Evolutionary conservation across 2,113 vertebrate genomes (phyloP).

Genomic region (Saccopteryx bilineata): DNA sequence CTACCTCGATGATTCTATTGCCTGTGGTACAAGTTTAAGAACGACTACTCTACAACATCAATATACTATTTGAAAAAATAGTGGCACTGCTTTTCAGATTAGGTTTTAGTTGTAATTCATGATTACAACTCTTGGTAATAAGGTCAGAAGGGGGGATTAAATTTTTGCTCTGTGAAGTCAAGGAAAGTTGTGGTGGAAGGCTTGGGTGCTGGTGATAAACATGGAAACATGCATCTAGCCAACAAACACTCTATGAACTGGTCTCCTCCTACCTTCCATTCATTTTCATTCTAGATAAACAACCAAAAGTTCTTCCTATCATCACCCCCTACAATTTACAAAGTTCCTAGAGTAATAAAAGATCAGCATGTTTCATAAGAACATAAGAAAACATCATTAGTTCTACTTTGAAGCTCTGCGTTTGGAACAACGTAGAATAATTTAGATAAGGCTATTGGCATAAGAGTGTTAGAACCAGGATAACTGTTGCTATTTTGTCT

Average conservation of each 20-base stretch:
- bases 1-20: neutral
- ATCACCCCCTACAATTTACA: neutral
- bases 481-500: neutral
- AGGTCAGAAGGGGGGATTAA: neutral
- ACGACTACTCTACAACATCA: neutral
- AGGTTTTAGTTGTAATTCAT: neutral
- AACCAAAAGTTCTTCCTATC: neutral
- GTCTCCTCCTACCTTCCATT: neutral
- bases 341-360: neutral
- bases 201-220: neutral
- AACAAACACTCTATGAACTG: neutral
- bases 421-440: neutral
- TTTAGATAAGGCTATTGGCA: neutral
- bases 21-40: neutral
- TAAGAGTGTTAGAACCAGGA: neutral
- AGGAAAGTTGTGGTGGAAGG: neutral
- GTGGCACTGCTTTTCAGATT: neutral
- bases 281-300: neutral
- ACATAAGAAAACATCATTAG: neutral
- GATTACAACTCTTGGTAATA: neutral
- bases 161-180: neutral
- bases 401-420: neutral
- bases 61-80: neutral
- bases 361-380: neutral
- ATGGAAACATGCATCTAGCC: neutral